A percentile compares a stretch with the other conserved stretches of the same genome.
Conservation (phyloP, 1,140 invertebrate genomes). For the Penaeus vannamei region DNA sequence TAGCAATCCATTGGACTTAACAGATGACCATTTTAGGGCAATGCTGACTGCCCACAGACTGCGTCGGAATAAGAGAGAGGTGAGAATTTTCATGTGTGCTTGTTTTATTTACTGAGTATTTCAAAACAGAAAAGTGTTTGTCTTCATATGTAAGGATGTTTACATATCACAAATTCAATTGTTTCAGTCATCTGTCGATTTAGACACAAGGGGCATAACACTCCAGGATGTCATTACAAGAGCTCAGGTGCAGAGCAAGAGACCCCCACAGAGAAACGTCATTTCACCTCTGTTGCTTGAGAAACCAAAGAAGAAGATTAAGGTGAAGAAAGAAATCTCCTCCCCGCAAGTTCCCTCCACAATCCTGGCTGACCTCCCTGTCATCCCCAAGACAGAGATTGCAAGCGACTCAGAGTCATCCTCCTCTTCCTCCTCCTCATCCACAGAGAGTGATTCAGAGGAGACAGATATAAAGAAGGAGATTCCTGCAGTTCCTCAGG, state of each 20-base stretch:
- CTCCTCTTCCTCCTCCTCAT: constrained; percentile 44
- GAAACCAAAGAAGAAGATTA: constrained; percentile 65
- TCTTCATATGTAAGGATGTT: not conserved
- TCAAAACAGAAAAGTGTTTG: not conserved
- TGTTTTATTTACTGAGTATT: constrained; percentile 73
- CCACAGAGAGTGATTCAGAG: constrained; percentile 49
- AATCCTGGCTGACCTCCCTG: not conserved
- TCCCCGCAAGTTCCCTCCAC: not conserved
- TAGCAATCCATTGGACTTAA: constrained; percentile 76
- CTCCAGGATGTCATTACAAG: constrained; percentile 76
- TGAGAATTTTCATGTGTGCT: constrained; percentile 71
- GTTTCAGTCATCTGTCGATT: constrained; percentile 44
- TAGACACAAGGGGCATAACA: constrained; percentile 76
- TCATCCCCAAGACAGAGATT: constrained; percentile 25
- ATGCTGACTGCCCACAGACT: constrained; percentile 72
- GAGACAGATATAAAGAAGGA: constrained; percentile 57
- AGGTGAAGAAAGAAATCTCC: constrained; percentile 61
- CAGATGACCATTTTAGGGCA: constrained; percentile 72
- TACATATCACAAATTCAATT: not conserved
- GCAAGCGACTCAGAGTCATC: constrained; percentile 50
- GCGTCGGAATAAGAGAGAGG: constrained; percentile 75
- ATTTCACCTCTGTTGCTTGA: constrained; percentile 37
- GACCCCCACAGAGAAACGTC: constrained; percentile 41
- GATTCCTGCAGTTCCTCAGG: not conserved
- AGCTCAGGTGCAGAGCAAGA: constrained; percentile 73